Base-by-base conservation (phyloP, 2,797 vertebrate species). In the Acrossocheilus fasciatus region DNA sequence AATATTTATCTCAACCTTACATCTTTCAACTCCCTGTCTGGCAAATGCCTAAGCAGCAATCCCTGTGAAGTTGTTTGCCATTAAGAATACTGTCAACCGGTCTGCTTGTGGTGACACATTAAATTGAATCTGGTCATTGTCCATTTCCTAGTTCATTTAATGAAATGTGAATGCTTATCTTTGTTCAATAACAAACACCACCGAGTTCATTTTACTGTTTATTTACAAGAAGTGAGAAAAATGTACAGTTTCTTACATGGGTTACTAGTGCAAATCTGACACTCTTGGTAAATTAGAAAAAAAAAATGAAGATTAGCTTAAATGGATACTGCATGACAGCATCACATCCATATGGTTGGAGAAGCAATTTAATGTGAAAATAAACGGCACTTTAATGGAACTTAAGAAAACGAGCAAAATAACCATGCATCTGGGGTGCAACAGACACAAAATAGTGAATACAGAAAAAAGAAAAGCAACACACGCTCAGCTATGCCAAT, bases 221-320 rank as follows among this genome's bases (percentile, higher is more conserved):
- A 99, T 99, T 98, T 99, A 99, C 99, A 99, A 97, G 96, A 95
- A 90, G 96, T 94, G 95, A 96, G 95, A 97, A 96, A 30, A 98
- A 98, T 98, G 97, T 98, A 98, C 97, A 98, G 93, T 97, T 97
- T 96, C 96, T 98, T 98, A 98, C 97, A 98, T 96, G 96, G 97
- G 96, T 97, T 98, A 98, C 97, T 96, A 97, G 96, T 98, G 96
- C 96, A 97, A 98, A 97, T 96, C 95, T 92, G 92, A 94, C 94
- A 92, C 91, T 92, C 91, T 91, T 89, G 83, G 74, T 87, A 87
- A 72, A 89, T 90, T 77, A 83, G 80, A 91, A 90, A 83, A 80
- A 41, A 90, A 88, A 88, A 81, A 77, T 36, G 39, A 87, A 88
- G 89, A 93, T 36, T 14, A 87, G 86, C 85, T 83, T 30, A 86